Percentiles rank a stretch among this genome's conserved stretches.
Evolutionary conservation across 1,140 invertebrate genomes (phyloP).

Genomic region (Bombyx mandarina): DNA sequence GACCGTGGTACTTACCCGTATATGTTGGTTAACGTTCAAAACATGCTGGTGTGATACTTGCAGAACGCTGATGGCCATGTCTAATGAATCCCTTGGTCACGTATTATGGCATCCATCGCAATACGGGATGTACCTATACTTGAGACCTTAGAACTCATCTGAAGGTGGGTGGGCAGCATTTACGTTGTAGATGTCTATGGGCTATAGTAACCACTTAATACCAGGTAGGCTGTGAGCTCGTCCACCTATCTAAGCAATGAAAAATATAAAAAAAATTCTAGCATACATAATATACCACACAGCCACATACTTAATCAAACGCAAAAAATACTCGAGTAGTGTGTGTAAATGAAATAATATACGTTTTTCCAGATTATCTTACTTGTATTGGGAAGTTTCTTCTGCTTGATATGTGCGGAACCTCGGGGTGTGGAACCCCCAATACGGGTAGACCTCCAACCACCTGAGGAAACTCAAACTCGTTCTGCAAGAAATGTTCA

Average conservation of each 20-base stretch:
- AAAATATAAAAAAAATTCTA: not conserved
- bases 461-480: constrained; percentile 21
- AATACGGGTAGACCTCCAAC: constrained; percentile 36
- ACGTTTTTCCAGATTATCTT: constrained; percentile 30
- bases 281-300: not conserved
- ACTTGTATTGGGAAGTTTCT: constrained; percentile 15
- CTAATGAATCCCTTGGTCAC: no score
- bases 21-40: no score
- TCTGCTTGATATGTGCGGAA: constrained; percentile 20
- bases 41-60: no score
- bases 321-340: not conserved
- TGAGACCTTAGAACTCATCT: no score
- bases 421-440: constrained; percentile 27
- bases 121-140: not conserved
- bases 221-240: no score
- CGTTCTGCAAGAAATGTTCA: constrained; percentile 20
- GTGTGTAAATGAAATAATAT: not conserved
- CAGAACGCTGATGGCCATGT: no score
- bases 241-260: no score
- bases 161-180: no score
- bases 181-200: no score
- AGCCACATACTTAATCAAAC: not conserved
- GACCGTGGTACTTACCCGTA: no score
- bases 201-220: no score
- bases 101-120: not conserved